A percentile compares a stretch with the other conserved stretches of the same genome.
These are phyloP conservation scores for Daphoenositta chrysoptera DNA, from an alignment of 2,113 vertebrate species.

Conservation along the genomic window DNA sequence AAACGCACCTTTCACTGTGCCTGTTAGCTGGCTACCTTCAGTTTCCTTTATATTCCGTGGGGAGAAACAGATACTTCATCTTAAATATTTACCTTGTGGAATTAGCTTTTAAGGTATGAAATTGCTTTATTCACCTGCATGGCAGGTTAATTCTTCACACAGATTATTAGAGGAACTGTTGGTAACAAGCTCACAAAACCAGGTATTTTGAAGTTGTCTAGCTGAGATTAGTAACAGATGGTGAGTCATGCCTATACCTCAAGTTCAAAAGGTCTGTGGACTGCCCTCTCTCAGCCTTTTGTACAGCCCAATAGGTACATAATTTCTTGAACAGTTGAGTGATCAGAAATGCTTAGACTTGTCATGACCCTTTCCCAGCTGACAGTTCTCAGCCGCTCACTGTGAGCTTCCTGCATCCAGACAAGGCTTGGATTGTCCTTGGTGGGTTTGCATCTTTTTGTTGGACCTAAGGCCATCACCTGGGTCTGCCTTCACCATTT, in stretches of 20 bases:
- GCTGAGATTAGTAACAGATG: background rate
- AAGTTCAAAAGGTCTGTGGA: background rate
- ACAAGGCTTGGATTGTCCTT: background rate
- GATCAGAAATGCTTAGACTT: background rate
- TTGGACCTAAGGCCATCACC: background rate
- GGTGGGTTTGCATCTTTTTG: background rate
- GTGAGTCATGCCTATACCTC: background rate
- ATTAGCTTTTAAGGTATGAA: background rate
- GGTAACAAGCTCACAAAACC: background rate
- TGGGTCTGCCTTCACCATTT: background rate
- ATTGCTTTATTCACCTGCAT: background rate
- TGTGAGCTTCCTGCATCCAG: background rate
- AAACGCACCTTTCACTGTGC: background rate
- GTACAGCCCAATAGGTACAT: background rate
- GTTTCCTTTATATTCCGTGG: background rate
- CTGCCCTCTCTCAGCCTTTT: background rate
- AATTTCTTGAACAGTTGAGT: background rate
- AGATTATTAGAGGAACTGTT: background rate
- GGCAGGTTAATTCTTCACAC: background rate
- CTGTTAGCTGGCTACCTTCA: background rate
- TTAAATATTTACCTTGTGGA: background rate
- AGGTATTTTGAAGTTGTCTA: background rate
- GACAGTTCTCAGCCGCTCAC: background rate
- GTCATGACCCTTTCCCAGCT: background rate
- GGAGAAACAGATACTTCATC: background rate